phyloP scores from a whole-genome alignment of 1,140 invertebrate species.

The Daktulosphaira vitifoliae region DNA sequence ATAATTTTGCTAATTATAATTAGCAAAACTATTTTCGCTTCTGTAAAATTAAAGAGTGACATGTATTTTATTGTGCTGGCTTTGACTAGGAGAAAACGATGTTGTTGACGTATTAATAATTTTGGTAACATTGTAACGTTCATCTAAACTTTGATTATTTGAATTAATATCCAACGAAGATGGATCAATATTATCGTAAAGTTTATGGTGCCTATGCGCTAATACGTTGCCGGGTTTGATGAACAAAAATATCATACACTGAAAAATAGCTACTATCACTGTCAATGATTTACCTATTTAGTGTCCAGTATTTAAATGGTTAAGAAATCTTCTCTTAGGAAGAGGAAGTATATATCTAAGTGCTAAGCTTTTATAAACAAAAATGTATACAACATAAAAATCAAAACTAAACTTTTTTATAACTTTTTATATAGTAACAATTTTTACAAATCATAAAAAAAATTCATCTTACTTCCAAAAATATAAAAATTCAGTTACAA shows the following conservation, averaged over 20 bases:
- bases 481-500: neutral
- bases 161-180: no score
- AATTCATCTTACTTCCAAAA: neutral
- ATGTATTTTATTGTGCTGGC: no score
- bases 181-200: neutral
- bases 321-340: neutral
- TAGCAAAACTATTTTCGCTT: no score
- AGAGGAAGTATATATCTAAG: neutral
- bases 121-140: no score
- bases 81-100: no score
- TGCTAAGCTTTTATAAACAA: neutral
- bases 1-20: no score
- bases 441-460: neutral
- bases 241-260: no score
- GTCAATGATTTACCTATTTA: neutral
- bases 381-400: neutral
- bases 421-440: neutral
- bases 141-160: no score
- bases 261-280: no score
- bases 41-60: no score
- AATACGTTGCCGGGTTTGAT: neutral
- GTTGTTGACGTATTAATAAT: no score
- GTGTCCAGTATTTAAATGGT: neutral
- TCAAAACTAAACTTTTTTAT: slow-evolving; percentile 1
- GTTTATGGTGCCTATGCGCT: neutral